A percentile compares a stretch with the other conserved stretches of the same genome.
Evolutionary conservation across 2,797 vertebrate species (phyloP).

Genomic region (Periophthalmus magnuspinnatus): DNA sequence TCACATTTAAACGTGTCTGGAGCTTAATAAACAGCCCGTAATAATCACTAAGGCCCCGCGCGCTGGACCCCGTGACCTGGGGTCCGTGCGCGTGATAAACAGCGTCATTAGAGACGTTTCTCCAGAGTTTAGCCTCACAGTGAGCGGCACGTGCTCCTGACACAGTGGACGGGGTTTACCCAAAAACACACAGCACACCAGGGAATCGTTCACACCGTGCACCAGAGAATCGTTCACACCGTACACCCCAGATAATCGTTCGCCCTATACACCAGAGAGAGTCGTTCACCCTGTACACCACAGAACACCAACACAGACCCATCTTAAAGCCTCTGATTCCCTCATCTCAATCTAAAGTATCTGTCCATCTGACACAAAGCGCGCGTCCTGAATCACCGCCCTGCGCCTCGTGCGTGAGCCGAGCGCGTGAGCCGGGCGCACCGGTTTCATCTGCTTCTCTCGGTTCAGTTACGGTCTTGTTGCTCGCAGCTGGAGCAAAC

Average conservation of each 20-base stretch:
- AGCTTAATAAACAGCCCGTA: neutral
- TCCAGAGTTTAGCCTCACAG: neutral
- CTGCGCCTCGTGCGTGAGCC: neutral
- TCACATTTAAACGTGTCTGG: neutral
- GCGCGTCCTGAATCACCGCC: too few relatives aligned
- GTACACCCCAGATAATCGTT: neutral
- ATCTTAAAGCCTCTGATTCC: neutral
- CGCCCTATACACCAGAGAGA: conserved; percentile 10
- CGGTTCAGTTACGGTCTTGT: conserved; percentile 46
- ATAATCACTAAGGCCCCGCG: neutral
- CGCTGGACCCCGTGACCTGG: too few relatives aligned
- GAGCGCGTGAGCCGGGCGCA: too few relatives aligned
- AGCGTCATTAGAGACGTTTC: neutral
- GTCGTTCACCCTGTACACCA: conserved; percentile 1
- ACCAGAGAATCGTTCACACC: conserved; percentile 45
- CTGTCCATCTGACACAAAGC: too few relatives aligned
- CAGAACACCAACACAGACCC: conserved; percentile 38
- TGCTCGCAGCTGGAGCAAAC: conserved; percentile 18
- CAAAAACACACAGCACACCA: conserved; percentile 25
- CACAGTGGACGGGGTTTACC: conserved; percentile 35
- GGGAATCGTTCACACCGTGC: too few relatives aligned
- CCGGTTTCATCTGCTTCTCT: conserved; percentile 16
- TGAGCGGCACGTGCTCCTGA: conserved; percentile 8
- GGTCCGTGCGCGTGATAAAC: neutral
- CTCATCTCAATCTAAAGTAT: too few relatives aligned